phyloP scores from a whole-genome alignment of 2,113 vertebrate genomes.

The Cisticola juncidis region DNA sequence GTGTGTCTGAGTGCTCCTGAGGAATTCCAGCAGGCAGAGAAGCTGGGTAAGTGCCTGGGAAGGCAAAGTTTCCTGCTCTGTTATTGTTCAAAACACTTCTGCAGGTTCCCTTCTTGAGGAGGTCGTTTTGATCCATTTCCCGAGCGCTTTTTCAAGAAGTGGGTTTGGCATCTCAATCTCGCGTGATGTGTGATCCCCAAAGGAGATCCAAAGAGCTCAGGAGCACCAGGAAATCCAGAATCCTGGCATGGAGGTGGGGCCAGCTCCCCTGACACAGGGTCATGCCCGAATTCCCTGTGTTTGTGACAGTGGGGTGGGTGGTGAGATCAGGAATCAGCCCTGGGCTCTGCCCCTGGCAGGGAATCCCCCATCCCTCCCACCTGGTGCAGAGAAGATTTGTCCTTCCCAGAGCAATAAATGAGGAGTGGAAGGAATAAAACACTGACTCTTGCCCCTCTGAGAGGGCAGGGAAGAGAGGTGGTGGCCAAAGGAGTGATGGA shows the following conservation, averaged over 20 bases:
- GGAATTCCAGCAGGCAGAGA: constrained; percentile 27
- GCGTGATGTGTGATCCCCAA: constrained; percentile 38
- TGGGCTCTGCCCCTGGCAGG: not conserved
- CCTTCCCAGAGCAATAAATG: not conserved
- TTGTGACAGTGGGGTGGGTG: not conserved
- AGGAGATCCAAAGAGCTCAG: not conserved
- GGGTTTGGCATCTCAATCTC: constrained; percentile 5
- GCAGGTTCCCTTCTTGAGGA: not conserved
- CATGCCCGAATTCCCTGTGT: not conserved
- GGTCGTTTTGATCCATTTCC: not conserved
- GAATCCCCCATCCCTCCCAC: not conserved
- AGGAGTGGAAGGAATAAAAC: not conserved
- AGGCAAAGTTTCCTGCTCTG: constrained; percentile 22
- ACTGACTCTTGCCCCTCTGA: not conserved
- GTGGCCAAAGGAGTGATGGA: not conserved
- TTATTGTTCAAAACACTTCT: constrained; percentile 46
- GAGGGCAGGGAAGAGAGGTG: not conserved
- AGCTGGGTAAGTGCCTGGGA: constrained; percentile 14
- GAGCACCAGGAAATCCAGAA: constrained; percentile 35
- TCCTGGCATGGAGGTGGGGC: constrained; percentile 21
- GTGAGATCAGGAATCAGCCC: not conserved
- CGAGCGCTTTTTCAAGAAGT: not conserved
- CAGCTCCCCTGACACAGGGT: constrained; percentile 2
- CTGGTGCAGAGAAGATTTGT: not conserved
- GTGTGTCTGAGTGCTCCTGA: constrained; percentile 12